Percentiles rank a stretch among this genome's conserved stretches.
phyloP scores from a whole-genome alignment of 2,113 vertebrate species.

The Protomyctophum bolini region DNA sequence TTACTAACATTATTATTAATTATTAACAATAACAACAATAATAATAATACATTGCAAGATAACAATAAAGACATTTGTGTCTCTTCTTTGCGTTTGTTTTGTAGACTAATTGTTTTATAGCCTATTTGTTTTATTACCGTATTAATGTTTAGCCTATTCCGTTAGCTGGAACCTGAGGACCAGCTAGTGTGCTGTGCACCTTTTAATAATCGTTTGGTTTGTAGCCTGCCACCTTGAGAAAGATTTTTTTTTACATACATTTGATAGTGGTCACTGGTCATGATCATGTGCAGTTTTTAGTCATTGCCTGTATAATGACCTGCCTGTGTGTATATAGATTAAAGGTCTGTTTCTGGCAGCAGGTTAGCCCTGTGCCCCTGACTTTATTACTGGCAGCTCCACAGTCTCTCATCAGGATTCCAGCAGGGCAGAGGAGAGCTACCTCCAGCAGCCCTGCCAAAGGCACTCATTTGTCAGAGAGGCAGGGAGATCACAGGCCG shows the following conservation, averaged over 20 bases:
- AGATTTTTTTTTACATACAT: background rate
- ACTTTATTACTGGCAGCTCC: conserved; percentile 63
- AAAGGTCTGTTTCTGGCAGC: conserved; percentile 64
- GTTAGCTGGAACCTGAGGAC: too few species aligned
- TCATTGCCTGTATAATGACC: conserved; percentile 35
- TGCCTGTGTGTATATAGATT: conserved; percentile 43
- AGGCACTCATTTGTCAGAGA: conserved; percentile 79
- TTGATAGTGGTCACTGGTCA: background rate
- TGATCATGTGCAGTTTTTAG: conserved; percentile 15
- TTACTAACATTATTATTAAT: too few species aligned
- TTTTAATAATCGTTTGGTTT: too few species aligned
- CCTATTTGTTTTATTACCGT: too few species aligned
- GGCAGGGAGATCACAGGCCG: conserved; percentile 77
- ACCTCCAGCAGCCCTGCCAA: conserved; percentile 72
- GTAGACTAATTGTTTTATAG: too few species aligned
- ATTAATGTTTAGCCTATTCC: too few species aligned
- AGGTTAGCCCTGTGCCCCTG: conserved; percentile 55
- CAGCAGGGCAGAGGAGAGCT: conserved; percentile 54
- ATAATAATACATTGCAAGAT: too few species aligned
- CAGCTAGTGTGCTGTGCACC: too few species aligned
- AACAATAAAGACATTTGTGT: too few species aligned
- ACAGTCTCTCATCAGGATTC: conserved; percentile 70
- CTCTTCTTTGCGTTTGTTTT: too few species aligned
- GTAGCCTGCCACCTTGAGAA: too few species aligned
- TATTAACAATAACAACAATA: too few species aligned